Conservation (phyloP, 2,113 vertebrate species). For the Triplophysa dalaica region DNA sequence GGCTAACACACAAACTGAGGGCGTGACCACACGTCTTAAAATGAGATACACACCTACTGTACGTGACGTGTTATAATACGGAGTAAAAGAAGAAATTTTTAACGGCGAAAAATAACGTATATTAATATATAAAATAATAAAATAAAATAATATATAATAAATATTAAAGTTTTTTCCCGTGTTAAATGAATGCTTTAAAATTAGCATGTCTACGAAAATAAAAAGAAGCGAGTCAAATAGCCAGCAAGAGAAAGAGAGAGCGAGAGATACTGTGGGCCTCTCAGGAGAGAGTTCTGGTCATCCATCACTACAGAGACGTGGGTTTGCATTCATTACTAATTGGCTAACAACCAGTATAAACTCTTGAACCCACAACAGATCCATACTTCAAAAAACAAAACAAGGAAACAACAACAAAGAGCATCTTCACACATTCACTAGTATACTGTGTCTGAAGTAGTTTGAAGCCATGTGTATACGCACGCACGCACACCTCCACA, state of each 20-base stretch:
- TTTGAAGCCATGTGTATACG: neutral
- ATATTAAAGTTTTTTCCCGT: too few relatives aligned
- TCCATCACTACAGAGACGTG: neutral
- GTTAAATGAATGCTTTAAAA: too few relatives aligned
- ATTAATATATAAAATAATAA: too few relatives aligned
- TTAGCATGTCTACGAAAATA: too few relatives aligned
- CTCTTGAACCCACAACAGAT: neutral
- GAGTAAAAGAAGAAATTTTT: too few relatives aligned
- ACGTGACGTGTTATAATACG: too few relatives aligned
- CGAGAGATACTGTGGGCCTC: neutral
- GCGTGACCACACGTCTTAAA: too few relatives aligned
- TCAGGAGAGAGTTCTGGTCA: neutral
- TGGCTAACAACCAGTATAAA: neutral
- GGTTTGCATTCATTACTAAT: conserved; percentile 1
- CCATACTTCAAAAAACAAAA: neutral
- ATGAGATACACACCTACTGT: too few relatives aligned
- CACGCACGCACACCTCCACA: conserved; percentile 19
- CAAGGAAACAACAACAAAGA: neutral
- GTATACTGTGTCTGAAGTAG: neutral
- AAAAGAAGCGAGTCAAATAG: too few relatives aligned
- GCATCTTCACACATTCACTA: conserved; percentile 1
- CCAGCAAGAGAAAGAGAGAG: neutral
- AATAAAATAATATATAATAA: too few relatives aligned
- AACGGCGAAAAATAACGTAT: too few relatives aligned
- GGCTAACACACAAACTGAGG: too few relatives aligned